phyloP scores from a whole-genome alignment of 2,113 vertebrate genomes.

The Bos javanicus region DNA sequence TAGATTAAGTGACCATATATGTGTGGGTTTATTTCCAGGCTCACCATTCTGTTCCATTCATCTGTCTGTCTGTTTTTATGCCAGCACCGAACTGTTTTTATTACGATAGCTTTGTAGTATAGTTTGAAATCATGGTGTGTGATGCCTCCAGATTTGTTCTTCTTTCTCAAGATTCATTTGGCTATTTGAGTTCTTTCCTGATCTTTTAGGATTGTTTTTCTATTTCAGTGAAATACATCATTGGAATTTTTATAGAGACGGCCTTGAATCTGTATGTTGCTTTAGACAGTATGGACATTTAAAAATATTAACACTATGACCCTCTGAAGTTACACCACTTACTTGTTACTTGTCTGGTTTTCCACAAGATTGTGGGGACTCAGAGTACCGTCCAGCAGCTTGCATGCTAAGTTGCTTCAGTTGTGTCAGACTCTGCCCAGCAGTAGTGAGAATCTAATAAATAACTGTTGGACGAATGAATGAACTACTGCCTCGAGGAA shows the following conservation, averaged over 20 bases:
- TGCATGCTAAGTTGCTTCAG: background rate
- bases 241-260: background rate
- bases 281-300: background rate
- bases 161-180: background rate
- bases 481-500: background rate
- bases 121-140: background rate
- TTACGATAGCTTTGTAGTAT: background rate
- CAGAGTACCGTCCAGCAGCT: background rate
- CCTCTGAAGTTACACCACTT: background rate
- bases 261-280: background rate
- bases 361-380: background rate
- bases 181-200: background rate
- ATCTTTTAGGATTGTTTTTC: background rate
- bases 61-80: background rate
- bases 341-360: background rate
- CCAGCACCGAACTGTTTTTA: background rate
- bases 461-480: background rate
- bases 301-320: background rate
- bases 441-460: background rate
- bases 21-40: background rate
- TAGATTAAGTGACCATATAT: background rate
- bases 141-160: background rate
- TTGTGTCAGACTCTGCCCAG: background rate
- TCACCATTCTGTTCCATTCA: background rate
- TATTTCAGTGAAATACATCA: background rate